Evolutionary conservation across 2,113 vertebrate genomes (phyloP).

Genomic region (Macroglossus sobrinus): DNA sequence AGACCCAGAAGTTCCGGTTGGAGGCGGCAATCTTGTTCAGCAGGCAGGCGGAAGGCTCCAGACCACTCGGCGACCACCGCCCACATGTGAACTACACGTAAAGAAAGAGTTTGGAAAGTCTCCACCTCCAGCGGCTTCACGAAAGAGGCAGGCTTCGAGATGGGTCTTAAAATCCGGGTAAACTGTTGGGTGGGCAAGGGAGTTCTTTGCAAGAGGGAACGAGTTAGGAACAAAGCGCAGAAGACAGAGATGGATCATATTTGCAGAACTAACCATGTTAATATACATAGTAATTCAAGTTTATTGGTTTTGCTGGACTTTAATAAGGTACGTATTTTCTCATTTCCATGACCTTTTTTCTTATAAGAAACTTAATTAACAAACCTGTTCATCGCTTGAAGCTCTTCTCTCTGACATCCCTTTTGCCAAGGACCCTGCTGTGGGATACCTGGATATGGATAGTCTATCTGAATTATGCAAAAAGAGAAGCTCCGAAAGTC

Average conservation of each 20-base stretch:
- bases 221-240: background rate
- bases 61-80: background rate
- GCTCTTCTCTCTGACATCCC: background rate
- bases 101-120: background rate
- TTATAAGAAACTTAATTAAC: slow-evolving; percentile 59
- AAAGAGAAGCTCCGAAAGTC: background rate
- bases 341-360: slow-evolving; percentile 69
- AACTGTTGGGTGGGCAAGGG: background rate
- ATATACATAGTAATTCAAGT: slow-evolving; percentile 38
- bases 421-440: background rate
- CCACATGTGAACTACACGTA: background rate
- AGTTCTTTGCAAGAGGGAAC: background rate
- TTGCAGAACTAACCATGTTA: slow-evolving; percentile 44
- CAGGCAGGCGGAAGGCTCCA: background rate
- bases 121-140: background rate
- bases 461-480: slow-evolving; percentile 1
- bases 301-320: slow-evolving; percentile 62
- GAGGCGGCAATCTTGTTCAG: background rate
- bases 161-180: background rate
- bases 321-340: slow-evolving; percentile 59
- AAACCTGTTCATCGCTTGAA: slow-evolving; percentile 33
- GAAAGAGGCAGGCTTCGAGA: background rate
- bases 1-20: background rate
- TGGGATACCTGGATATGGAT: background rate
- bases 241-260: slow-evolving; percentile 5